Base-by-base conservation (phyloP, 1,140 invertebrate genomes). In the Akabosia matsudoensis region DNA sequence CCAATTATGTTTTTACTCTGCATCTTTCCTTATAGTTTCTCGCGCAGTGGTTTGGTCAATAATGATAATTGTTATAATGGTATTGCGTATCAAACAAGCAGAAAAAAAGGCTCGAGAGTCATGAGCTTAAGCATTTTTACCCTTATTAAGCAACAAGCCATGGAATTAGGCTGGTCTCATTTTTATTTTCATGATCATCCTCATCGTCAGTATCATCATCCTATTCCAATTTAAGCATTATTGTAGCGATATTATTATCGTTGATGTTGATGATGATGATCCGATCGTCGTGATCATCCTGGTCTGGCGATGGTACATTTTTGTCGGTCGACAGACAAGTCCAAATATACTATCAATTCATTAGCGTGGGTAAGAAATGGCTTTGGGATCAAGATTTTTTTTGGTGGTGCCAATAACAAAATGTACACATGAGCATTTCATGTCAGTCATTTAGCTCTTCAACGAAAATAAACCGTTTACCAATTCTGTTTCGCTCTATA, bases 361-460 rank as follows among this genome's bases (percentile, higher is more conserved):
- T 67, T 31, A 16, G 28, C n/a, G n/a, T n/a, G n/a, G 54, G 37
- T 45, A 45, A 45, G 24, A 56, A 56, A 56, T 56, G 24, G 22
- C 10, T 56, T 31, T 31, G 61, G 54, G 7, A 31, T 67, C n/a
- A n/a, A 31, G 24, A 4, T 28, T 31, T 28, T 30, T 22, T 67
- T 67, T 67, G 26, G 24, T 67, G 61, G 61, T 67, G 61, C 24
- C 61, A 67, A 67, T 67, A 67, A 67, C 24, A 61, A 61, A 61
- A 61, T 61, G 54, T 24, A n/a, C 54, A 61, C 54, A 61, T 24
- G 24, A 24, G 24, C 54, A 61, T 24, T n/a, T 14, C 54, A 61
- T 24, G 24, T 24, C 14, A 61, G 14, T 61, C 54, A 61, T 13
- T 45, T 45, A 45, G 37, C 37, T 45, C 37, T 18, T 45, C 37